phyloP scores from a whole-genome alignment of 2,888 invertebrate genomes.

The Agonopterix alstromeriana region DNA sequence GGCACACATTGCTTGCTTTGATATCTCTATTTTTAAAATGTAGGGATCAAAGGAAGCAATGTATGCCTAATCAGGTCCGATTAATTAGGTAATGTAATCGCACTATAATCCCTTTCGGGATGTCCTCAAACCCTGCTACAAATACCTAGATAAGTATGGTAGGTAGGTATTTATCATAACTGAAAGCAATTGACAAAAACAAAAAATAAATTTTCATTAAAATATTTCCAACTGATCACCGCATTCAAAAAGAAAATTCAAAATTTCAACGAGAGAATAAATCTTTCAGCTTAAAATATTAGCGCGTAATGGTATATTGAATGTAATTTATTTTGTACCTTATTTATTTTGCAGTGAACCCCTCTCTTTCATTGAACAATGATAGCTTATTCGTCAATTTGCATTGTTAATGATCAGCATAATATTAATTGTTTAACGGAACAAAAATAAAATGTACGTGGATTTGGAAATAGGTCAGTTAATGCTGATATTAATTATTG shows the following conservation, averaged over 20 bases:
- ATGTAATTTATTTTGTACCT: constrained; percentile 27
- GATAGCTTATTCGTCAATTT: constrained; percentile 45
- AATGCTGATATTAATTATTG: background rate
- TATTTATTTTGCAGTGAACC: constrained; percentile 31
- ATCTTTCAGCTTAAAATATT: constrained; percentile 8
- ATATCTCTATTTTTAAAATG: no score
- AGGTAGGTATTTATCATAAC: no score
- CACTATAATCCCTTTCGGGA: no score
- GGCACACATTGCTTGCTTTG: no score
- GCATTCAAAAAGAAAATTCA: background rate
- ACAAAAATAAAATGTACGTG: constrained; percentile 16
- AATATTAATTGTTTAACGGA: constrained; percentile 28
- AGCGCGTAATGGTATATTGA: constrained; percentile 19
- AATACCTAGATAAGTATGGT: no score
- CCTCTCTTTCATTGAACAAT: constrained; percentile 23
- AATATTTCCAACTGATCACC: background rate
- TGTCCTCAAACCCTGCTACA: no score
- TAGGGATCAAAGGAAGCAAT: no score
- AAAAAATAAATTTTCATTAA: background rate
- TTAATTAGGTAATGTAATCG: no score
- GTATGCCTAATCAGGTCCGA: no score
- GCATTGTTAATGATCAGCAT: constrained; percentile 34
- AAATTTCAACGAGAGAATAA: constrained; percentile 1
- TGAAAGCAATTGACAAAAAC: background rate
- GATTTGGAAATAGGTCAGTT: background rate